These are phyloP conservation scores for Artibeus lituratus DNA, from an alignment of 2,797 vertebrate genomes.

Conservation along the genomic window DNA sequence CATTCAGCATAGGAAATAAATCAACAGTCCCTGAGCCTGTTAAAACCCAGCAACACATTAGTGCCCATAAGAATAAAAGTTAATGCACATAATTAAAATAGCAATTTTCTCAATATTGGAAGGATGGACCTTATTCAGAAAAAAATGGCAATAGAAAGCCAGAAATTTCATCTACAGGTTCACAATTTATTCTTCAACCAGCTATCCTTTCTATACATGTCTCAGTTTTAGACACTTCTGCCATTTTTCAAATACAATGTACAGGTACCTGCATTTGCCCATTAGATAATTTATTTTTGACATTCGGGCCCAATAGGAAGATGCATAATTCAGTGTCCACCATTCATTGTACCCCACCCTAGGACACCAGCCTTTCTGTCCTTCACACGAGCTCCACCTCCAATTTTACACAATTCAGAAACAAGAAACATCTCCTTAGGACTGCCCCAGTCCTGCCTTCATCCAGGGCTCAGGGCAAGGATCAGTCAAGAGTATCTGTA, in stretches of 20 bases:
- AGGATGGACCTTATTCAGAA: neutral
- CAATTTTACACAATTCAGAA: neutral
- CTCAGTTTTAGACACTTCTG: neutral
- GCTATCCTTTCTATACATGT: neutral
- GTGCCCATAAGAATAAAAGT: neutral
- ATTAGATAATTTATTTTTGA: neutral
- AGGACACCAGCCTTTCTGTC: neutral
- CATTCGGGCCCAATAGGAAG: neutral
- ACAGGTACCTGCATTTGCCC: neutral
- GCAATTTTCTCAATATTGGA: neutral
- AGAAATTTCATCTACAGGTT: neutral
- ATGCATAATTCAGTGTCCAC: neutral
- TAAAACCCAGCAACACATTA: neutral
- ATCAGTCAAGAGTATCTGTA: neutral
- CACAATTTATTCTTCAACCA: neutral
- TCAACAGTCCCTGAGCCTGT: neutral
- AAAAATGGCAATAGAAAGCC: neutral
- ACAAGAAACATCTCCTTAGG: neutral
- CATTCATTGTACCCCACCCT: neutral
- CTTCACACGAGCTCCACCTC: too few relatives aligned
- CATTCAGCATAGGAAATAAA: neutral
- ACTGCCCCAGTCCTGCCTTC: neutral
- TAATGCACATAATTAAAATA: neutral
- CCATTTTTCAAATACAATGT: neutral
- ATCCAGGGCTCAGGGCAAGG: neutral